phyloP scores from a whole-genome alignment of 2,113 vertebrate genomes.

The Perccottus glenii region DNA sequence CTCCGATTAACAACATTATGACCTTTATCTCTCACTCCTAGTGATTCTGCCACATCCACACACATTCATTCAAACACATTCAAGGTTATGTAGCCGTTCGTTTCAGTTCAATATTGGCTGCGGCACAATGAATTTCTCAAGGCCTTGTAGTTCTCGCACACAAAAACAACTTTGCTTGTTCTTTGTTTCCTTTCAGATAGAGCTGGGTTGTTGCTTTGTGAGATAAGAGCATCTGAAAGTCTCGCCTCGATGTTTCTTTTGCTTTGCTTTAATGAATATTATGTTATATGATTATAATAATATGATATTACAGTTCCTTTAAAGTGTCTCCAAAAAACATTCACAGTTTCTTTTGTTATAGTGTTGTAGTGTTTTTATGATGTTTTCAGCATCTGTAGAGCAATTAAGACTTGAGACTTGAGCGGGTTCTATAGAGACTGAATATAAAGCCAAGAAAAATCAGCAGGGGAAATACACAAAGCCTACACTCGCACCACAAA shows the following conservation, averaged over 20 bases:
- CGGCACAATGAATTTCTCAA: constrained; percentile 36
- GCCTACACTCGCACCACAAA: too few relatives aligned
- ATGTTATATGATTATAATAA: too few relatives aligned
- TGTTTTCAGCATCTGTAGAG: constrained; percentile 1
- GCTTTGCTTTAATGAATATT: constrained; percentile 13
- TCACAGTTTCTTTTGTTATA: constrained; percentile 5
- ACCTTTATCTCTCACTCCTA: constrained; percentile 12
- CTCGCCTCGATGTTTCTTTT: neutral
- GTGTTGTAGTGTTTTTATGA: constrained; percentile 19
- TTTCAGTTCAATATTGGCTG: constrained; percentile 21
- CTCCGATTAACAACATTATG: constrained; percentile 59
- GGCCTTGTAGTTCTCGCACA: constrained; percentile 37
- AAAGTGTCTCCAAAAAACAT: neutral
- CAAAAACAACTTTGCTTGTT: constrained; percentile 20
- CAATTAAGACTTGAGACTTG: constrained; percentile 18
- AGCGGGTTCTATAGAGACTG: neutral
- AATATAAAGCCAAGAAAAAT: neutral
- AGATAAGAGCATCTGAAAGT: constrained; percentile 22
- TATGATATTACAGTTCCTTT: neutral
- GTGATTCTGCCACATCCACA: neutral
- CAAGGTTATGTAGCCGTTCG: constrained; percentile 43
- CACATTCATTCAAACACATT: constrained; percentile 5
- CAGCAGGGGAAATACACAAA: too few relatives aligned
- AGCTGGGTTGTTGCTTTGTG: constrained; percentile 18
- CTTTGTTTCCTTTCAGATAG: neutral